Percentiles rank a stretch among this genome's conserved stretches.
These are phyloP conservation scores for Stratiomys singularior DNA, from an alignment of 2,888 invertebrate species.

Conservation along the genomic window DNA sequence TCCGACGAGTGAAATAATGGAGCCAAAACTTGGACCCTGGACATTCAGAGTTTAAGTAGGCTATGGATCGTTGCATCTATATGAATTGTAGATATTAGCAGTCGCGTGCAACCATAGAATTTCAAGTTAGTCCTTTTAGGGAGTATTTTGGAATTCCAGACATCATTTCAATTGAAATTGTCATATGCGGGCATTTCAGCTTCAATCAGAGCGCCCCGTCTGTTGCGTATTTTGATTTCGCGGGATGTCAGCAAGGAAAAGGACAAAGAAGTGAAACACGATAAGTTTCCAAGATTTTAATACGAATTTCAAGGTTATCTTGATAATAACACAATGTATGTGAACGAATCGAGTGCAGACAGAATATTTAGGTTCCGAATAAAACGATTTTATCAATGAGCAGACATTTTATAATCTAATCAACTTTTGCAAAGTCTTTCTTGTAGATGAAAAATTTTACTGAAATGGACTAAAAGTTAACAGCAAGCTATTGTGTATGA, in stretches of 20 bases:
- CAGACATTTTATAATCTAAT: too few relatives aligned
- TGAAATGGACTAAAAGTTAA: too few relatives aligned
- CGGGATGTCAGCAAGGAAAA: neutral
- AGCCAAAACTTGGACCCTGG: slow-evolving; percentile 21
- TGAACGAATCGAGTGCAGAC: too few relatives aligned
- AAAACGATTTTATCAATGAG: too few relatives aligned
- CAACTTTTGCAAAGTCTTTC: too few relatives aligned
- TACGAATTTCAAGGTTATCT: neutral
- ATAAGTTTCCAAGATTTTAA: neutral
- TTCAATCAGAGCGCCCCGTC: slow-evolving; percentile 21
- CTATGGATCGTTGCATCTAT: neutral
- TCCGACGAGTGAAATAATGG: neutral
- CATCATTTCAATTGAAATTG: slow-evolving; percentile 41
- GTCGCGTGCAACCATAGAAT: slow-evolving; percentile 20
- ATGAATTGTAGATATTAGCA: neutral
- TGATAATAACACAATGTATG: neutral
- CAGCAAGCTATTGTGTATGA: too few relatives aligned
- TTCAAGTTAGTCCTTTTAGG: slow-evolving; percentile 29
- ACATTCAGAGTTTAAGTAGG: neutral
- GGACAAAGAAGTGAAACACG: neutral
- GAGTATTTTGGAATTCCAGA: slow-evolving; percentile 29
- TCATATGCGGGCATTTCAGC: slow-evolving; percentile 37
- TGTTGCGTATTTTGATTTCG: neutral
- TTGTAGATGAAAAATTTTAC: too few relatives aligned
- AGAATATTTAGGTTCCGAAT: too few relatives aligned